Percentiles rank a stretch among this genome's conserved stretches.
Evolutionary conservation across 2,888 invertebrate genomes (phyloP).

Genomic region (Platycheirus albimanus): DNA sequence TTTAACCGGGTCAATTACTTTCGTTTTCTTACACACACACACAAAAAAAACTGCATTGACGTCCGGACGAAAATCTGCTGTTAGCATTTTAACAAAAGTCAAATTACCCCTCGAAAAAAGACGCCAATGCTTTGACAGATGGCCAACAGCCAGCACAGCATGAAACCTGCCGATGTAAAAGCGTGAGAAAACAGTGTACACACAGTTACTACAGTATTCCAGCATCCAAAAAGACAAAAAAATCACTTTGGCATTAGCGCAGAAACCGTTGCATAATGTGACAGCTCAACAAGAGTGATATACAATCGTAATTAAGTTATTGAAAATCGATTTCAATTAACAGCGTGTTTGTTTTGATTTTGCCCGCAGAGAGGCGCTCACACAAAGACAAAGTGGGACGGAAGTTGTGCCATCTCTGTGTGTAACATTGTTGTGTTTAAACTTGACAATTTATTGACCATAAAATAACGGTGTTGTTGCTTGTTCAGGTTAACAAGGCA

Average conservation of each 20-base stretch:
- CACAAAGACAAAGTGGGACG: constrained; percentile 1
- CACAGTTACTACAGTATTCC: not conserved
- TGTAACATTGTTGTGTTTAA: constrained; percentile 53
- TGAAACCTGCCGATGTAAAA: constrained; percentile 45
- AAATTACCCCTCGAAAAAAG: constrained; percentile 50
- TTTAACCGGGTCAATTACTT: constrained; percentile 58
- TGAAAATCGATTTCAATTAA: constrained; percentile 73
- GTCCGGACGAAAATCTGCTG: constrained; percentile 8
- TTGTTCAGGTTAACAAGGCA: constrained; percentile 67
- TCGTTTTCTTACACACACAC: too few relatives aligned
- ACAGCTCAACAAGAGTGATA: constrained; percentile 60
- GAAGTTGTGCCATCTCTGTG: constrained; percentile 52
- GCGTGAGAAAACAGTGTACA: constrained; percentile 52
- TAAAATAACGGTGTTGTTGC: constrained; percentile 69
- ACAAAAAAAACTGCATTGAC: too few relatives aligned
- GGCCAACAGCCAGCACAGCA: constrained; percentile 51
- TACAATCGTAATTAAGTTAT: constrained; percentile 72
- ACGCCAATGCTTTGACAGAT: constrained; percentile 69
- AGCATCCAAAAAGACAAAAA: not conserved
- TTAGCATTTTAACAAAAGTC: constrained; percentile 27
- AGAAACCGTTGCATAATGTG: constrained; percentile 66
- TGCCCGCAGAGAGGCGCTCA: constrained; percentile 38
- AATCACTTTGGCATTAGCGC: constrained; percentile 15
- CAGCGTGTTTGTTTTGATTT: constrained; percentile 64
- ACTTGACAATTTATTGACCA: constrained; percentile 60